These are phyloP conservation scores for Tyria jacobaeae DNA, from an alignment of 2,888 invertebrate species.

Conservation along the genomic window DNA sequence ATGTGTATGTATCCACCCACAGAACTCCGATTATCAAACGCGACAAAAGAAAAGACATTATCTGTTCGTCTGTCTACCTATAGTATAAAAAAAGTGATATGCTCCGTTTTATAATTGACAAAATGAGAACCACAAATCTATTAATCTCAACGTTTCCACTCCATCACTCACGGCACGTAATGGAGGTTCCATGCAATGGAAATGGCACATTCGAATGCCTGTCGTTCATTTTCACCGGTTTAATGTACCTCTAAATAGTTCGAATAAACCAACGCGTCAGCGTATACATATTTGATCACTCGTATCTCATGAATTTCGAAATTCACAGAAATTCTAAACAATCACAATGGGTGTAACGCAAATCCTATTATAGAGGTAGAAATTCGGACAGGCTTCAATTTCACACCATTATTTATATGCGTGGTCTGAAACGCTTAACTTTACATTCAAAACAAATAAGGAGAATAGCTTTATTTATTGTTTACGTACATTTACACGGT, in stretches of 20 bases:
- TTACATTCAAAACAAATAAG: neutral
- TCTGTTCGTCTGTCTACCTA: no score
- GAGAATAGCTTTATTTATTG: neutral
- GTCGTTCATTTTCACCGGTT: neutral
- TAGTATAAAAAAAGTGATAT: no score
- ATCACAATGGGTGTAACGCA: neutral
- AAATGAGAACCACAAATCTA: no score
- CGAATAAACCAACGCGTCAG: neutral
- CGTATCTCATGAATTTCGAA: neutral
- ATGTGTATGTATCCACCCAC: no score
- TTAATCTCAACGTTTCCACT: no score
- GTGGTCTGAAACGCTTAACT: neutral
- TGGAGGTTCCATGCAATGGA: no score
- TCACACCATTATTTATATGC: slow-evolving; percentile 1
- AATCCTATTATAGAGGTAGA: slow-evolving; percentile 2
- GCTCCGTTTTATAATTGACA: no score
- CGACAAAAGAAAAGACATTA: no score
- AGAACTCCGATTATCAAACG: no score
- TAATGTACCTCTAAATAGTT: neutral
- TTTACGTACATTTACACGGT: neutral
- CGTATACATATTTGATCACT: slow-evolving; percentile 2
- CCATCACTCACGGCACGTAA: no score
- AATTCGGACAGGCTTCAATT: neutral
- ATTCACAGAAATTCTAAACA: neutral
- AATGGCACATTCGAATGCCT: no score